A percentile compares a stretch with the other conserved stretches of the same genome.
Evolutionary conservation across 1,140 invertebrate species (phyloP).

Genomic region (Propsilocerus akamusi): DNA sequence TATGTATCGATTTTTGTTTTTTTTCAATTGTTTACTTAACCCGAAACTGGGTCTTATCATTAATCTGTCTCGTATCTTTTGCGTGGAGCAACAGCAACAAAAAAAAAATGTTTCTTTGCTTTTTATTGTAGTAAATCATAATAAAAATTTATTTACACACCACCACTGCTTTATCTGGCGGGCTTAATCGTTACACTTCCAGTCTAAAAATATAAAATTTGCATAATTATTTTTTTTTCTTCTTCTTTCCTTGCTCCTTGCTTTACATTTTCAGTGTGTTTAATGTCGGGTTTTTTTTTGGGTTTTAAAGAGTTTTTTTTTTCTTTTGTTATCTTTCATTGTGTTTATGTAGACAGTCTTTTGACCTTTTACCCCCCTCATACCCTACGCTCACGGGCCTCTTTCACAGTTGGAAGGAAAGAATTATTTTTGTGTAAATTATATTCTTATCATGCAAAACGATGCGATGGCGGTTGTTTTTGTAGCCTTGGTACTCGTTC

Average conservation of each 20-base stretch:
- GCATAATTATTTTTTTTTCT: conserved; percentile 2
- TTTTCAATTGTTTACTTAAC: no score
- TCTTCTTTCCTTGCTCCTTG: not conserved
- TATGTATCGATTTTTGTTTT: no score
- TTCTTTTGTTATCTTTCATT: not conserved
- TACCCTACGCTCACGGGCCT: no score
- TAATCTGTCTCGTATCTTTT: conserved; percentile 1
- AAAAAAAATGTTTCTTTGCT: not conserved
- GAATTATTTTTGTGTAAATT: no score
- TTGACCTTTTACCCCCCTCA: no score
- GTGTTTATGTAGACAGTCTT: conserved; percentile 3
- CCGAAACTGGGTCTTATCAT: no score
- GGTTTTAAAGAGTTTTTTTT: conserved; percentile 2
- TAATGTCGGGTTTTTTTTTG: not conserved
- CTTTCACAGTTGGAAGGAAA: not conserved
- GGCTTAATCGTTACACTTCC: conserved; percentile 1
- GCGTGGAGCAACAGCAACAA: no score
- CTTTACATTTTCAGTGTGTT: not conserved
- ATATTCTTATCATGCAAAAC: conserved; percentile 1
- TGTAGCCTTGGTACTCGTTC: not conserved
- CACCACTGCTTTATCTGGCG: not conserved
- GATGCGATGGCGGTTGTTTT: not conserved
- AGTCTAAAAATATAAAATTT: conserved; percentile 4
- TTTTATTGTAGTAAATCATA: conserved; percentile 1
- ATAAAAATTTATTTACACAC: conserved; percentile 3